phyloP scores from a whole-genome alignment of 1,140 invertebrate species.

The Drosophila nigromelanica region DNA sequence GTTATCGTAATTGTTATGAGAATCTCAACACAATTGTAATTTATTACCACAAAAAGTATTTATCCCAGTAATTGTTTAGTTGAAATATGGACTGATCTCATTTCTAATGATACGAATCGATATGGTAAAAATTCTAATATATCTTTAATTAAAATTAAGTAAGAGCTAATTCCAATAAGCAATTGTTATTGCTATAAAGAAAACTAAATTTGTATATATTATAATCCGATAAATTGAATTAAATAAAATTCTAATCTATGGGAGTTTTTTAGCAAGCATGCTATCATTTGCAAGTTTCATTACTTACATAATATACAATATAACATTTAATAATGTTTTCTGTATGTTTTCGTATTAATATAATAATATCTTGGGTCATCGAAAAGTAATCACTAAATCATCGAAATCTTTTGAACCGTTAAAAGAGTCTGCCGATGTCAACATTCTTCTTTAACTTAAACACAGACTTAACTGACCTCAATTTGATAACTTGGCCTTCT shows the following conservation, averaged over 20 bases:
- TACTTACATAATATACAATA: no score
- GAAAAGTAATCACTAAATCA: background rate
- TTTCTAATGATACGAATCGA: no score
- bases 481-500: constrained; percentile 9
- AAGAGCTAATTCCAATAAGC: no score
- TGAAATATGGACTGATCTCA: no score
- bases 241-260: no score
- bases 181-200: no score
- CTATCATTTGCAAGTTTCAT: no score
- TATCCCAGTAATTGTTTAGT: background rate
- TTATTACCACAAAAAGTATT: background rate
- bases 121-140: background rate
- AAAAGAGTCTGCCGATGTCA: background rate
- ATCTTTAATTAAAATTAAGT: background rate
- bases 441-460: background rate
- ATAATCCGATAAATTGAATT: no score
- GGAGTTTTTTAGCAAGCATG: no score
- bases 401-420: background rate
- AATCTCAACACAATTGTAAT: background rate
- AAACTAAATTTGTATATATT: no score
- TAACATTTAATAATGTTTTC: no score
- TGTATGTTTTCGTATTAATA: background rate
- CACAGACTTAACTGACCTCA: background rate
- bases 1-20: background rate
- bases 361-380: background rate